Evolutionary conservation across 2,888 invertebrate genomes (phyloP).

Genomic region (Perizoma affinitatum): DNA sequence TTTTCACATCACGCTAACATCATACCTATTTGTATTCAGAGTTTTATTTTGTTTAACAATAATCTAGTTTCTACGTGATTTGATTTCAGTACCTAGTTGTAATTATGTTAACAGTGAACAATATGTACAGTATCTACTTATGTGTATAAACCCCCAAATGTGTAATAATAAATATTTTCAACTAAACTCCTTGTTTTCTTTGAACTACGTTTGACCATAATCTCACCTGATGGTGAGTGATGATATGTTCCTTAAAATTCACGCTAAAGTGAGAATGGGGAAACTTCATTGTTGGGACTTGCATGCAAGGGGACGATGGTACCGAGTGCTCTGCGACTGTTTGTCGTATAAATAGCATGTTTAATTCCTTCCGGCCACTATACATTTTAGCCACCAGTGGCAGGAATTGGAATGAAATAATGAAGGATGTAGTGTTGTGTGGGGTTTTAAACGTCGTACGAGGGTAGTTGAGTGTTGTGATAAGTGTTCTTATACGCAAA

Average conservation of each 20-base stretch:
- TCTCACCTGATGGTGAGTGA: no score
- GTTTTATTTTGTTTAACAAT: conserved; percentile 38
- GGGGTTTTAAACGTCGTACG: no score
- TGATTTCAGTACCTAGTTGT: conserved; percentile 35
- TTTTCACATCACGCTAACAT: conserved; percentile 51
- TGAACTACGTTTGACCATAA: not conserved
- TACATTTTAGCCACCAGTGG: not conserved
- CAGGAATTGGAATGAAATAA: not conserved
- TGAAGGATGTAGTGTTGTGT: no score
- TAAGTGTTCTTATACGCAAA: not conserved
- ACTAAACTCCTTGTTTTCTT: conserved; percentile 42
- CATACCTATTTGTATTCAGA: conserved; percentile 34
- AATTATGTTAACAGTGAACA: conserved; percentile 38
- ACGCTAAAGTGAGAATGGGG: no score
- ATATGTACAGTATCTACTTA: conserved; percentile 71
- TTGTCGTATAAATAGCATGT: no score
- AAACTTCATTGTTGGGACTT: no score
- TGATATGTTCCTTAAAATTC: no score
- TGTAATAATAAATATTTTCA: conserved; percentile 75
- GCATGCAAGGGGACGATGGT: no score
- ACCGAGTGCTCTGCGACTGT: not conserved
- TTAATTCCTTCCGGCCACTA: not conserved
- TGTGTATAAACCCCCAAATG: conserved; percentile 64
- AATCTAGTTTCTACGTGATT: conserved; percentile 33
- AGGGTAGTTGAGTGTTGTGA: no score